Base-by-base conservation (phyloP, 2,888 invertebrate species). In the Scaptodrosophila latifasciaeformis region DNA sequence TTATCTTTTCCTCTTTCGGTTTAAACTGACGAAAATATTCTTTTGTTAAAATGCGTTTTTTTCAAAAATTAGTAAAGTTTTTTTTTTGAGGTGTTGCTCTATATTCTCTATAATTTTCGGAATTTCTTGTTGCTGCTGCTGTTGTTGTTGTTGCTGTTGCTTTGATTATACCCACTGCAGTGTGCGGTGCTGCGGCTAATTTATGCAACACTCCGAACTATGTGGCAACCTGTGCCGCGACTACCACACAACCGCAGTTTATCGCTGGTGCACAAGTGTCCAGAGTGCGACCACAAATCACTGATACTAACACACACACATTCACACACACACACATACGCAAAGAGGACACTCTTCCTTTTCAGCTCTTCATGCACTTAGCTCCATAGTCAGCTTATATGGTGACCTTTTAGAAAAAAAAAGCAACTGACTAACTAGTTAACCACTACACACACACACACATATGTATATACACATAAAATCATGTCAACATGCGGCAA, bases 401-500 rank as follows among this genome's bases (percentile, higher is more conserved):
- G 24, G 4, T 24, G 24, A 24, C 4, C 4, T 24, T 24, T 5
- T 24, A 24, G 24, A 31, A 31, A 31, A 51, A 42, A 44, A 51
- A 49, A 57, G 57, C 56, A 58, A 61, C 56, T 50, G n/a, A n/a
- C n/a, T n/a, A n/a, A n/a, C n/a, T n/a, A n/a, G n/a, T n/a, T n/a
- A n/a, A n/a, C n/a, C n/a, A n/a, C n/a, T n/a, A 30, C 30, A 30
- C 30, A 2, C 30, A 30, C 30, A 30, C 30, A 30, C 30, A 30
- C 30, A 30, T 6, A 30, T 12, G 12, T 2, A 2, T 6, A 30
- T 12, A 5, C 30, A 5, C 30, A 30, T 12, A 30, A 10, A 70
- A 70, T 65, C 59, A 70, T 72, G 71, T 72, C 71, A 72, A 67
- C 71, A 76, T 67, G 54, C 65, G 70, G 77, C 74, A 72, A 68